These are phyloP conservation scores for Yoshiicerus persimilis DNA, from an alignment of 1,140 invertebrate genomes.

Conservation along the genomic window DNA sequence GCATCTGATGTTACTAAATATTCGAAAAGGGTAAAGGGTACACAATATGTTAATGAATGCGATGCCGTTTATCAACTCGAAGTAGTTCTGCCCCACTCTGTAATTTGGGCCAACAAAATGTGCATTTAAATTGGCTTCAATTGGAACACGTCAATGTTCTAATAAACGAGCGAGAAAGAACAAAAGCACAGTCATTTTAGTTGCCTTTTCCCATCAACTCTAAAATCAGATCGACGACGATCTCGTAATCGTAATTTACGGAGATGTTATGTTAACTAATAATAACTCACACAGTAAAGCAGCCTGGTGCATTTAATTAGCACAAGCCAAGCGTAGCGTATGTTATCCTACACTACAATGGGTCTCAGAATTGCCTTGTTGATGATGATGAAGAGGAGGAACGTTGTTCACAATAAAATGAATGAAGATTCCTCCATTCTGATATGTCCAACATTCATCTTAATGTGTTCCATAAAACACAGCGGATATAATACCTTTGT, in stretches of 20 bases:
- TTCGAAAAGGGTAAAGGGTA: background rate
- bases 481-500: background rate
- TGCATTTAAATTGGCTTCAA: conserved; percentile 47
- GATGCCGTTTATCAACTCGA: background rate
- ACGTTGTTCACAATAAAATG: background rate
- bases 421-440: background rate
- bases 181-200: background rate
- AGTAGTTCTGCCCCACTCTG: background rate
- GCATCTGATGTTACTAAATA: background rate
- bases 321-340: background rate
- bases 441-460: background rate
- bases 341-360: background rate
- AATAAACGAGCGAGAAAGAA: conserved; percentile 6
- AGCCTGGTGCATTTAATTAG: conserved; percentile 6
- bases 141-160: conserved; percentile 19
- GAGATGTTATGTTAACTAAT: background rate
- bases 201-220: background rate
- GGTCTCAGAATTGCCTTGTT: background rate
- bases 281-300: background rate
- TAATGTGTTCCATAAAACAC: background rate
- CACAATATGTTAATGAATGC: background rate
- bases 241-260: background rate
- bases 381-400: background rate
- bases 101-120: conserved; percentile 44
- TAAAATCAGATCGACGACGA: background rate